Evolutionary conservation across 2,113 vertebrate species (phyloP).

Genomic region (Pholis gunnellus): DNA sequence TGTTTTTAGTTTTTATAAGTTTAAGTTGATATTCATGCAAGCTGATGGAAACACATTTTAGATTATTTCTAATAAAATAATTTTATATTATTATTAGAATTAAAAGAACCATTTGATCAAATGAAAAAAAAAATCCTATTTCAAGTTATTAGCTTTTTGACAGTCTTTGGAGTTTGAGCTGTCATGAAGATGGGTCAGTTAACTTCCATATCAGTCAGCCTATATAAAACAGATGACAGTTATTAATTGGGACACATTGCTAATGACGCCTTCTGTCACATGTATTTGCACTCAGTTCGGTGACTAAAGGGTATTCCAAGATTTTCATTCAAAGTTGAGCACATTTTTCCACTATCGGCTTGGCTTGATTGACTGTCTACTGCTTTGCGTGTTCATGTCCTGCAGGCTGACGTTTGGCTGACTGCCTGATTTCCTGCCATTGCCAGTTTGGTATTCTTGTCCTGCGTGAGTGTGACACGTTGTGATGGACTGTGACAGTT

Average conservation of each 20-base stretch:
- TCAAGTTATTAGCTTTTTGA: too few species aligned
- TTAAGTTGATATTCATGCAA: neutral
- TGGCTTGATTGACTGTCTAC: neutral
- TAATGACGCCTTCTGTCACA: slow-evolving; percentile 13
- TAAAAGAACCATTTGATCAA: neutral
- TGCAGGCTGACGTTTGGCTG: neutral
- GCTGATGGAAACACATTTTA: neutral
- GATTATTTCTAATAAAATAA: neutral
- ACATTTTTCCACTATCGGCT: neutral
- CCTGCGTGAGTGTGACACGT: slow-evolving; percentile 1
- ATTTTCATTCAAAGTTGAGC: neutral
- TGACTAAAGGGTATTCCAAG: neutral
- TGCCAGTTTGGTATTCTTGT: slow-evolving; percentile 15
- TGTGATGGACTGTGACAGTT: slow-evolving; percentile 48
- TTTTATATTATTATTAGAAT: too few species aligned
- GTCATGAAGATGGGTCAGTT: neutral
- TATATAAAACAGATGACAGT: neutral
- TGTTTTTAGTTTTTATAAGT: neutral
- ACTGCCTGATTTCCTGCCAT: slow-evolving; percentile 11
- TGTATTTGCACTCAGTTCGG: slow-evolving; percentile 7
- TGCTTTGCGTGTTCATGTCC: slow-evolving; percentile 3
- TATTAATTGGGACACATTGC: neutral
- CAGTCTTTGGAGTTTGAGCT: neutral
- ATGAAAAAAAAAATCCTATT: neutral
- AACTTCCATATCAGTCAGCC: neutral